A percentile compares a stretch with the other conserved stretches of the same genome.
These are phyloP conservation scores for Mungos mungo DNA, from an alignment of 2,113 vertebrate genomes.

Conservation along the genomic window DNA sequence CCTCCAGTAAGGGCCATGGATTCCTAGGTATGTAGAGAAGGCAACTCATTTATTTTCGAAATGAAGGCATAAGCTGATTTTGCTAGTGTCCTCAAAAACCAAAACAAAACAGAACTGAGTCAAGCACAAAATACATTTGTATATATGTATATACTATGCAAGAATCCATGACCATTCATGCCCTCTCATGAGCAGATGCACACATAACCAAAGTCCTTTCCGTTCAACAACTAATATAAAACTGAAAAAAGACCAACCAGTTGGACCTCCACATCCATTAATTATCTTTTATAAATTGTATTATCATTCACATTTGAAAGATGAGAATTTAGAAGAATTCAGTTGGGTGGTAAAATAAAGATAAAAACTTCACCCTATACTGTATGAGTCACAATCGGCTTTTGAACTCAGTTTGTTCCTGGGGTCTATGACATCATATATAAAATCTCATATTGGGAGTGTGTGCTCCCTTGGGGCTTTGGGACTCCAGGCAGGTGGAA, in stretches of 20 bases:
- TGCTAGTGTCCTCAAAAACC: neutral
- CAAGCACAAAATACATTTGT: neutral
- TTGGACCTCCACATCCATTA: neutral
- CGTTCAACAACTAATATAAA: neutral
- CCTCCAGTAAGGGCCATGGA: neutral
- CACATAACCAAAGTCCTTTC: neutral
- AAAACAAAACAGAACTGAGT: neutral
- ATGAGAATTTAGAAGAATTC: neutral
- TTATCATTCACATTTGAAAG: neutral
- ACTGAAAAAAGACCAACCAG: neutral
- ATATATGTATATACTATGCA: neutral
- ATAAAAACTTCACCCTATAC: neutral
- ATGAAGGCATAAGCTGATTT: neutral
- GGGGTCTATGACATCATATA: neutral
- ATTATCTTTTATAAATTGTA: neutral
- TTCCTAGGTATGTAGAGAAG: neutral
- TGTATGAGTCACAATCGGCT: neutral
- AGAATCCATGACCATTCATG: neutral
- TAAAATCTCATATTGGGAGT: neutral
- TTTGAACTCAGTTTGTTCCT: neutral
- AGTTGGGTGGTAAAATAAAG: neutral
- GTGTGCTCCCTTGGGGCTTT: neutral
- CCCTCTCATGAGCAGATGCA: neutral
- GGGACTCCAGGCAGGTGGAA: neutral
- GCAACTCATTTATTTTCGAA: neutral